Percentiles rank a stretch among this genome's conserved stretches.
Conservation (phyloP, 2,888 invertebrate species). For the Thalpophila matura region DNA sequence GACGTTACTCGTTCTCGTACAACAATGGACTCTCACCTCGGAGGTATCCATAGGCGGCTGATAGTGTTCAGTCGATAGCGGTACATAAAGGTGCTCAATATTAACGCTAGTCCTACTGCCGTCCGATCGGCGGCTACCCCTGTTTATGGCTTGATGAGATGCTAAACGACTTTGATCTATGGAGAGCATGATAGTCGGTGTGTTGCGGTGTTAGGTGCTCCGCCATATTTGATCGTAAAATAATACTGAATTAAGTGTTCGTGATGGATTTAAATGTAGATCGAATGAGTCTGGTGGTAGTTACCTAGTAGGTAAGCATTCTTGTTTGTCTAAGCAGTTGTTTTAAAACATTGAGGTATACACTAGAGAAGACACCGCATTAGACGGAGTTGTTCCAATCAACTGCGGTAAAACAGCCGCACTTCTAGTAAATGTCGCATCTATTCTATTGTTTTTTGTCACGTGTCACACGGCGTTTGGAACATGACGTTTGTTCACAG, state of each 20-base stretch:
- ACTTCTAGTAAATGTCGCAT: too few species aligned
- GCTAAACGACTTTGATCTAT: conserved; percentile 50
- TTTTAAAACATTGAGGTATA: too few species aligned
- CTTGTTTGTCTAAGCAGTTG: not conserved
- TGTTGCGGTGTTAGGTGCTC: conserved; percentile 10
- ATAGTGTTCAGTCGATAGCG: conserved; percentile 57
- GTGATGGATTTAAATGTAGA: not conserved
- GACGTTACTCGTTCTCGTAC: not conserved
- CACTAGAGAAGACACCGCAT: too few species aligned
- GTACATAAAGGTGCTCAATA: conserved; percentile 59
- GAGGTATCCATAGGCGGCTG: conserved; percentile 48
- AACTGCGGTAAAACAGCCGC: too few species aligned
- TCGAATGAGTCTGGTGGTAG: not conserved
- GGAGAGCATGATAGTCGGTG: conserved; percentile 25
- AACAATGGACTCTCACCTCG: conserved; percentile 28
- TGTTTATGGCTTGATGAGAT: conserved; percentile 53
- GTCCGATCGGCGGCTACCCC: conserved; percentile 51
- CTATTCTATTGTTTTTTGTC: too few species aligned
- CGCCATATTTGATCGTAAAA: conserved; percentile 1
- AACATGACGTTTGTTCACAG: too few species aligned
- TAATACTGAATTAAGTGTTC: conserved; percentile 6
- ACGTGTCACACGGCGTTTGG: too few species aligned
- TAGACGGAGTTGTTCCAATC: too few species aligned
- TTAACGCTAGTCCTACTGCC: conserved; percentile 47
- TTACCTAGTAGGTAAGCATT: too few species aligned